Evolutionary conservation across 2,113 vertebrate genomes (phyloP), one percentile per base, ranked within the genome.

Genomic region (Strix aluco): DNA sequence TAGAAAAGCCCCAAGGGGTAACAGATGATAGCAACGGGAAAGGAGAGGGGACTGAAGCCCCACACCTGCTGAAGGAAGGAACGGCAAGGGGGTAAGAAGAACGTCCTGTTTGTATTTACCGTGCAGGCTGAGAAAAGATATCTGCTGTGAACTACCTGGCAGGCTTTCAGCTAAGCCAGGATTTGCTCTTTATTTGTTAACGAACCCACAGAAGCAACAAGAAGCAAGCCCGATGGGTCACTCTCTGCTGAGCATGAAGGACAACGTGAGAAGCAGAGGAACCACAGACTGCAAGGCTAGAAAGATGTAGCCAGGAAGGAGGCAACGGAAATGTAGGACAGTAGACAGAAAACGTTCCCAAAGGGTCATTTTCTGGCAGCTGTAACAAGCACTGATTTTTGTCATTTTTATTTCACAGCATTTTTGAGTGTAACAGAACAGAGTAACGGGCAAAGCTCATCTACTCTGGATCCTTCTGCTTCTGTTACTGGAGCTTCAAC

Each of bases 61-160:
- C 42, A 21, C 5, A 0, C 29, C 14, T 34, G 32, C 36, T 10
- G 13, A 34, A 13, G 0, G 1, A 16, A 38, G 51, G 79, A 25
- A 13, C 1, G 26, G 36, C 2, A 0, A 7, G 3, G 29, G n/a
- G 47, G 18, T 6, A 70, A 54, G 51, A 51, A 36, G 0, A 14
- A 11, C 51, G 5, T 9, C 86, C 34, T 17, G 5, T 4, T 26
- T 18, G 26, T 6, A 8, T 8, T 47, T 11, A 32, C 47, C 44
- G 8, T 0, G 15, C 11, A 19, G 75, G 38, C 42, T 13, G 32
- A 69, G 61, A 12, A 38, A 29, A 55, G 22, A 46, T 25, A 15
- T 29, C n/a, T 25, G 62, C 36, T 66, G 18, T 3, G 38, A 46
- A 15, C 27, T 16, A 20, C 38, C 67, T 13, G 47, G 17, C 16